Evolutionary conservation across 2,113 vertebrate species (phyloP), one percentile per base, ranked within the genome.

Genomic region (Protobothrops mucrosquamatus): DNA sequence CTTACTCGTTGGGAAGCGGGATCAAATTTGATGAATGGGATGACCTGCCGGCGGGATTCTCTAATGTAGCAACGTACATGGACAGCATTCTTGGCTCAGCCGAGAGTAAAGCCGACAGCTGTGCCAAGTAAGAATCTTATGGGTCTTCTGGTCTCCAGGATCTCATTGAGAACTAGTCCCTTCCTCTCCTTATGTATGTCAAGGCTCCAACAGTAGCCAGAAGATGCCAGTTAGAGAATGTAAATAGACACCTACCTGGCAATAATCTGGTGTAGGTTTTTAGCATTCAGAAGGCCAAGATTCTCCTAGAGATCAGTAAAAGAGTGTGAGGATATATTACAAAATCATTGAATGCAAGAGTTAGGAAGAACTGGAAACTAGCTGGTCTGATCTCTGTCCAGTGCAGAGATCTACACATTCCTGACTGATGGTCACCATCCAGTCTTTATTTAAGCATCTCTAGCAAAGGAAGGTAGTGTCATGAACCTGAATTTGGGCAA

Each of bases 21-120:
- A 98, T 99, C 96, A 98, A 99, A 94, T 99, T 99, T 91, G 99
- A 99, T 1, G 98, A 99, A 93, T 99, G 99, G 99, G 99, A 99
- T 92, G 98, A 98, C 93, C 97, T 99, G 94, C 99, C 99, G 0
- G 95, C 97, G 81, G 99, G 99, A 94, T 99, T 99, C 97, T 99
- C 98, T 96, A 99, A 98, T 1, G 95, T 99, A 94, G 98, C 99
- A 0, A 99, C 98, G 0, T 98, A 98, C 94, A 98, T 99, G 97
- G 99, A 99, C 95, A 98, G 97, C 0, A 95, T 97, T 0, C 96
- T 98, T 14, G 97, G 96, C 0, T 97, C 97, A 0, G 95, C 98
- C 0, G 97, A 98, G 92, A 95, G 91, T 51, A 98, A 96, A 96
- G 97, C 97, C 0, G 95, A 98, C 88, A 98, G 98, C 96, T 99